These are phyloP conservation scores for Conus canariensis DNA, from an alignment of 2,888 invertebrate species.

Conservation along the genomic window DNA sequence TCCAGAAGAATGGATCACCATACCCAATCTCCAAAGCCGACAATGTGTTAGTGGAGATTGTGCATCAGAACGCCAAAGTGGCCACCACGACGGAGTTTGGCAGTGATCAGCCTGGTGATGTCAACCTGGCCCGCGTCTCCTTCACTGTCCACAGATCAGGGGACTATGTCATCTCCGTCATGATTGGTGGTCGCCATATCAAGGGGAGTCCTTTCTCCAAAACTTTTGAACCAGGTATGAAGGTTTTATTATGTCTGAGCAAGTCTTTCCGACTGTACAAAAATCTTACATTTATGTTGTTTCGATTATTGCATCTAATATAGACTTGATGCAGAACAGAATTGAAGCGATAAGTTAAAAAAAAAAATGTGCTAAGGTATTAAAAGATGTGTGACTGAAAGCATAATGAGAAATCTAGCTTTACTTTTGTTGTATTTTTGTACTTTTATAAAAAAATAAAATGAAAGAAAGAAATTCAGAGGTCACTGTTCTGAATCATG, in stretches of 20 bases:
- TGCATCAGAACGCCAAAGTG: conserved; percentile 89
- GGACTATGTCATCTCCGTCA: conserved; percentile 90
- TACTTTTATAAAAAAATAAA: no score
- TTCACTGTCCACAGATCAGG: conserved; percentile 95
- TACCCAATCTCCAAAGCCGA: conserved; percentile 94
- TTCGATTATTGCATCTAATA: neutral
- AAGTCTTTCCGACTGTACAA: no score
- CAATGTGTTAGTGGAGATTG: conserved; percentile 91
- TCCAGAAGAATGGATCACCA: conserved; percentile 88
- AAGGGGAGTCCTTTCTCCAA: conserved; percentile 92
- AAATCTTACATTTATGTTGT: neutral
- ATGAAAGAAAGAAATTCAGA: no score
- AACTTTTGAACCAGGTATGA: conserved; percentile 86
- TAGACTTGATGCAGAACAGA: neutral
- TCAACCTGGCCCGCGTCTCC: conserved; percentile 92
- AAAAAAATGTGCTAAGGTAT: no score
- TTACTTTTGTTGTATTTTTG: no score
- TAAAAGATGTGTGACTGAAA: no score
- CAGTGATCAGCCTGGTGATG: conserved; percentile 89
- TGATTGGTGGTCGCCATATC: conserved; percentile 88
- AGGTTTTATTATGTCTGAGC: neutral
- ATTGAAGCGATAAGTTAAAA: no score
- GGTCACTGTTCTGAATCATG: no score
- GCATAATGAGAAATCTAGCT: no score
- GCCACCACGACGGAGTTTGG: conserved; percentile 93